Base-by-base conservation (phyloP, 2,113 vertebrate species). In the Cinclus mexicanus region DNA sequence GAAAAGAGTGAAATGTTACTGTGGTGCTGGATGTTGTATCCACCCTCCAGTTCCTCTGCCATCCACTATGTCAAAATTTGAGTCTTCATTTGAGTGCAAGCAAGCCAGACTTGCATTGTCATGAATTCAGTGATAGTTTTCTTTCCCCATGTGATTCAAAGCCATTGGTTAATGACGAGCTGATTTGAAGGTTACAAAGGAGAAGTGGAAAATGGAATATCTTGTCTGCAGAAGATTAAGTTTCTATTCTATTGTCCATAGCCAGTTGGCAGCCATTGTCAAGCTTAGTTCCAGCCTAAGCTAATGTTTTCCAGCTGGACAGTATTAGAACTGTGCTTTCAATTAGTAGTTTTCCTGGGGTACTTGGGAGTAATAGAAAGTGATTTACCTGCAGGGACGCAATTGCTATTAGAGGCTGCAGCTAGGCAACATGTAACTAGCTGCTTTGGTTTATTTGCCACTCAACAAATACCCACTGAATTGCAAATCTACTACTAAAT, bases 311-410 rank as follows among this genome's bases (percentile, higher is more conserved):
- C 92, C 94, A 97, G 65, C 92, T 93, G 97, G 95, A 89, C 80
- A 44, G n/a, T 87, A 83, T 96, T 89, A 93, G 72, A 97, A 44
- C 80, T 5, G 1, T 87, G 74, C 92, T 97, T 96, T 94, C 96
- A 96, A 95, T 96, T 96, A 96, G 78, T 83, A 56, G 63, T 94
- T 96, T 94, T 96, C 96, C 93, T 92, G 90, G 65, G 83, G 94
- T 93, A 76, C 93, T 90, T 93, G 79, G 82, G 87, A 92, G 89
- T 68, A 80, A 84, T 87, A 93, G 95, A 91, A 92, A 78, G 84
- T 69, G 82, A 82, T 96, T 95, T 90, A 94, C 93, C 95, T 92
- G 90, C 88, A 89, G 94, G 95, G 75, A 63, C 68, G 77, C 87
- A 77, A 63, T 92, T 94, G 87, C 56, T 70, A 14, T 93, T 65